Evolutionary conservation across 2,113 vertebrate species (phyloP).

Genomic region (Ictidomys tridecemlineatus): DNA sequence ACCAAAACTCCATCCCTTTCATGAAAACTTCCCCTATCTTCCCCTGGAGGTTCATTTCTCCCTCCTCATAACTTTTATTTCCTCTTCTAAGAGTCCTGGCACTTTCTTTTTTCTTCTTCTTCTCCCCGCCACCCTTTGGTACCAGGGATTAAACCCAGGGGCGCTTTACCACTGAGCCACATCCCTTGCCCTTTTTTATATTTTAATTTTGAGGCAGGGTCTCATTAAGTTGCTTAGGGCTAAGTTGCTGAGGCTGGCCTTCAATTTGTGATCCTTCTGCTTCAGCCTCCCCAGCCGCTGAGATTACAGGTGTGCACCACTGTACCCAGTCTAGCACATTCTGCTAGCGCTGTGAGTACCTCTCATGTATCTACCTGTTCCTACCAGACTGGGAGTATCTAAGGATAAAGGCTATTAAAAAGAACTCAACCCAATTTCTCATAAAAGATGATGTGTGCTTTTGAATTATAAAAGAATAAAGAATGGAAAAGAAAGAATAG

Average conservation of each 20-base stretch:
- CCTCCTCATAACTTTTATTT: background rate
- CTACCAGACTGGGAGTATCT: background rate
- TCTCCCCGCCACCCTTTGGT: too few relatives aligned
- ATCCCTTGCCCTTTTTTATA: too few relatives aligned
- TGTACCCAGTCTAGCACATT: background rate
- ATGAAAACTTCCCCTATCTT: background rate
- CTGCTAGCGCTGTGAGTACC: background rate
- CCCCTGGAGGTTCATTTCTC: background rate
- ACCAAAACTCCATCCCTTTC: background rate
- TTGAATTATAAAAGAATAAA: background rate
- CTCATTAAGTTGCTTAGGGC: too few relatives aligned
- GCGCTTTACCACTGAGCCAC: too few relatives aligned
- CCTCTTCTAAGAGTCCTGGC: background rate
- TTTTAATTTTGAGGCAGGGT: too few relatives aligned
- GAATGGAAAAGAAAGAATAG: background rate
- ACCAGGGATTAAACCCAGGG: too few relatives aligned
- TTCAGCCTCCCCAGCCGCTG: too few relatives aligned
- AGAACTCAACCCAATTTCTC: background rate
- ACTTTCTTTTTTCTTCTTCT: too few relatives aligned
- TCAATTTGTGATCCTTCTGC: too few relatives aligned
- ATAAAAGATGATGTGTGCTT: background rate
- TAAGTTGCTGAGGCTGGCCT: too few relatives aligned
- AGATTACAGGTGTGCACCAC: too few relatives aligned
- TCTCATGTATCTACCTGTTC: background rate
- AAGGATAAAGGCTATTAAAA: background rate